Conservation (phyloP, 2,797 vertebrate species). For the Pagetopsis macropterus region DNA sequence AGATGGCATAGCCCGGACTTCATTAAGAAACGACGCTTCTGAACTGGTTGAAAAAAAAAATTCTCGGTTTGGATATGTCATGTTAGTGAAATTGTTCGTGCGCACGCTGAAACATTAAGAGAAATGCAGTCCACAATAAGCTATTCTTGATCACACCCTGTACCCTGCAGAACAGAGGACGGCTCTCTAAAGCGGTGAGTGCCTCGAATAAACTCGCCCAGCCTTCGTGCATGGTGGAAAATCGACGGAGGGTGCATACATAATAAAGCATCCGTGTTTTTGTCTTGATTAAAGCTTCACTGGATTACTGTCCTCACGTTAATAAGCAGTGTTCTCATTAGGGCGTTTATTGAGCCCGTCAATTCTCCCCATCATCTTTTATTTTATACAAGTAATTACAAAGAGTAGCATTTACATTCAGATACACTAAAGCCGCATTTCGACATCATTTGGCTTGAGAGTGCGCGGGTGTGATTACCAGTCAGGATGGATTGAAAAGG, state of each 20-base stretch:
- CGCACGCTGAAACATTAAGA: conserved; percentile 71
- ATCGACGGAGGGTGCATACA: conserved; percentile 56
- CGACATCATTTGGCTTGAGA: conserved; percentile 16
- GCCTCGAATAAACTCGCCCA: conserved; percentile 70
- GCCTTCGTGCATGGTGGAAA: conserved; percentile 73
- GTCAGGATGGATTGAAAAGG: conserved; percentile 9
- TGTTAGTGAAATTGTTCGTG: conserved; percentile 1
- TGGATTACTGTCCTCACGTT: conserved; percentile 65
- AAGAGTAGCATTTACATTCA: conserved; percentile 31
- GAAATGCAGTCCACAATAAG: conserved; percentile 76
- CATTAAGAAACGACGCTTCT: conserved; percentile 54
- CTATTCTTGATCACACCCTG: conserved; percentile 87
- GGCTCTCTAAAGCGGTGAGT: conserved; percentile 54
- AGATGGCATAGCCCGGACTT: conserved; percentile 31
- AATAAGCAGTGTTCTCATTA: conserved; percentile 64
- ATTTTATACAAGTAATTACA: conserved; percentile 28
- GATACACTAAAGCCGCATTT: conserved; percentile 38
- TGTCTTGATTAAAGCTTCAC: conserved; percentile 71
- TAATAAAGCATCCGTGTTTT: conserved; percentile 62
- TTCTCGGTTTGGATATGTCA: conserved; percentile 23
- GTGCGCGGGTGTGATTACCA: conserved; percentile 37
- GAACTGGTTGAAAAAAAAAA: conserved; percentile 3
- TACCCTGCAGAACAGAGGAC: conserved; percentile 86
- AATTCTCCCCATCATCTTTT: conserved; percentile 52
- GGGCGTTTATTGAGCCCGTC: conserved; percentile 54